Evolutionary conservation across 2,888 invertebrate genomes (phyloP).

Genomic region (Priocnemis perturbator): DNA sequence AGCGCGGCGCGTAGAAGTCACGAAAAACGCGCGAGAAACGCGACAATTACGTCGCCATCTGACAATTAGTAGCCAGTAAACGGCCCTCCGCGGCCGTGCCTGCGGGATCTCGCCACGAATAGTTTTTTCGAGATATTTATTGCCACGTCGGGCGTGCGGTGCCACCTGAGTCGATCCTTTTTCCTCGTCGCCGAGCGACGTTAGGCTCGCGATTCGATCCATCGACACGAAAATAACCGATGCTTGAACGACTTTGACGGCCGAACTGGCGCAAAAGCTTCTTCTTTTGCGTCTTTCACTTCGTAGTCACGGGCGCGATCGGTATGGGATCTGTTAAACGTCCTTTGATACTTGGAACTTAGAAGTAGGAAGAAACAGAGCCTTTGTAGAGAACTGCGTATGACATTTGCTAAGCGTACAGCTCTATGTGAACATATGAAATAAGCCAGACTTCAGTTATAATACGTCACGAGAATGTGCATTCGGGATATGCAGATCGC

Average conservation of each 20-base stretch:
- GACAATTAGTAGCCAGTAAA: slow-evolving; percentile 73
- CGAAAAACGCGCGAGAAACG: slow-evolving; percentile 63
- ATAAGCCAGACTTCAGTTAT: too few relatives aligned
- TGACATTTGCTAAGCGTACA: too few relatives aligned
- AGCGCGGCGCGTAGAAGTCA: slow-evolving; percentile 39
- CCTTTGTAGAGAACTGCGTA: too few relatives aligned
- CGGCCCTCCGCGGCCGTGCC: slow-evolving; percentile 49
- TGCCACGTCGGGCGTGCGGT: slow-evolving; percentile 38
- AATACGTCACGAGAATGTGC: too few relatives aligned
- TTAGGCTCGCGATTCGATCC: slow-evolving; percentile 26
- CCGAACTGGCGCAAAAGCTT: neutral
- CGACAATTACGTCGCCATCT: slow-evolving; percentile 72
- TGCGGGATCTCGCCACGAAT: slow-evolving; percentile 55
- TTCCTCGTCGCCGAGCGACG: slow-evolving; percentile 24
- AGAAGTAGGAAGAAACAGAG: too few relatives aligned
- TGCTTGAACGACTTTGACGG: neutral
- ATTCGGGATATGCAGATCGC: too few relatives aligned
- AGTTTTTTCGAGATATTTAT: slow-evolving; percentile 67
- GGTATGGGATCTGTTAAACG: too few relatives aligned
- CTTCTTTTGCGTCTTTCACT: neutral
- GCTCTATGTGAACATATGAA: too few relatives aligned
- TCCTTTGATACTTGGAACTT: too few relatives aligned
- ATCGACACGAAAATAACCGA: slow-evolving; percentile 38
- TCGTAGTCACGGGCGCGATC: too few relatives aligned
- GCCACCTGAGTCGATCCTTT: slow-evolving; percentile 39